Conservation (phyloP, 30 jellyfish, hydroid and myxozoan genomes). For the Morbakka virulenta region DNA sequence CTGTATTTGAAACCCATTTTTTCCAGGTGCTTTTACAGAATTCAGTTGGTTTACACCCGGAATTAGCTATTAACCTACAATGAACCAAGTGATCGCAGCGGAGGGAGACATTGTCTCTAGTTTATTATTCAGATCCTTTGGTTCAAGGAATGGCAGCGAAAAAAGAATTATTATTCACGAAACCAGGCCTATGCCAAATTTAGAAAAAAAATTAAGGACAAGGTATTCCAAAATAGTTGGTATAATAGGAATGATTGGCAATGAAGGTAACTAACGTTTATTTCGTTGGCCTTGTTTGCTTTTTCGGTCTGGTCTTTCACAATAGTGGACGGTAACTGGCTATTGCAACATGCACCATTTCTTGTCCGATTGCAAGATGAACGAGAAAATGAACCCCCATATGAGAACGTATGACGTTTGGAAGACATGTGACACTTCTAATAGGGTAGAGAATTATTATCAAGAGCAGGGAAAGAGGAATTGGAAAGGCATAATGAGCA, state of each 20-base stretch:
- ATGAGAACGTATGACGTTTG: slow-evolving; percentile 15
- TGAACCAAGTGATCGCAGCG: too few relatives aligned
- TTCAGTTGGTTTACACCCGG: too few relatives aligned
- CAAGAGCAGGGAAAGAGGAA: slow-evolving; percentile 45
- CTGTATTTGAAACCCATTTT: too few relatives aligned
- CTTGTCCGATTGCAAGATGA: slow-evolving; percentile 24
- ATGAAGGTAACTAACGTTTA: slow-evolving; percentile 19
- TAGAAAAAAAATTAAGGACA: too few relatives aligned
- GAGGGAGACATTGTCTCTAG: too few relatives aligned
- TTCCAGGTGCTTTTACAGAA: too few relatives aligned
- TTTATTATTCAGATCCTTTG: too few relatives aligned
- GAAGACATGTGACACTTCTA: slow-evolving; percentile 24
- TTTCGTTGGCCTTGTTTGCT: slow-evolving; percentile 57
- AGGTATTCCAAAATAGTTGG: too few relatives aligned
- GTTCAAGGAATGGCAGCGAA: too few relatives aligned
- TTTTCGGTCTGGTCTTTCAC: slow-evolving; percentile 22
- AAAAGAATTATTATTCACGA: too few relatives aligned
- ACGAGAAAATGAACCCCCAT: slow-evolving; percentile 41
- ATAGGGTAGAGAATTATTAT: slow-evolving; percentile 31
- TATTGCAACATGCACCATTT: slow-evolving; percentile 17
- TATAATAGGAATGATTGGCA: slow-evolving; percentile 27
- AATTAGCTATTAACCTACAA: too few relatives aligned
- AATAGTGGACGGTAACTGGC: slow-evolving; percentile 50
- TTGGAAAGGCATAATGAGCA: slow-evolving; percentile 42
- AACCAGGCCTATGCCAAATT: too few relatives aligned